Base-by-base conservation (phyloP, 2,888 invertebrate species). In the Nephrotoma appendiculata region DNA sequence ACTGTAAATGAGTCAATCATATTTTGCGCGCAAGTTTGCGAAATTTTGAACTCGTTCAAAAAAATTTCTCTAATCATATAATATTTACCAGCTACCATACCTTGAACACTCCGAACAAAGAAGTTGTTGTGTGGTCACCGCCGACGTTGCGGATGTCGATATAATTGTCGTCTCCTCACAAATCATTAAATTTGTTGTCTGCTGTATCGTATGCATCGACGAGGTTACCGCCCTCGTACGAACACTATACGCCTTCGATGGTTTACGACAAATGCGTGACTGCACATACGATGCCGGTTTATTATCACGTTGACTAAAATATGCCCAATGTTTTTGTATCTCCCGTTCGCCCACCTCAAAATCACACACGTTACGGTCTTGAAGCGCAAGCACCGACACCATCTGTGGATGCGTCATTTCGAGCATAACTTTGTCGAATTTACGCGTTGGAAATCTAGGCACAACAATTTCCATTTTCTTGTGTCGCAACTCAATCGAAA, bases 401-500 rank as follows among this genome's bases (percentile, higher is more conserved):
- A n/a, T 9, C 9, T 42, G 44, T 19, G n/a, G 85, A 11, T 45
- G 85, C 5, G 5, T 5, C 44, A 44, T 19, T 2, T 85, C 19
- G 19, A 44, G 2, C 44, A 85, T n/a, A 85, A 85, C 44, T 45
- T 85, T 85, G 31, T 85, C 85, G 19, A 85, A 85, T 85, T 85
- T 85, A 45, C 85, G 42, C 45, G 85, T 19, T 3, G 44, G 85
- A 19, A 85, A 85, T 85, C 45, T 85, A 9, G 85, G 85, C 44
- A 85, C 42, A 44, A 85, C 11, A 19, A 85, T 88, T 88, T 90
- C 91, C 91, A 91, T 91, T 87, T 89, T 90, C 87, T 90, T 91
- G 88, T 91, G 91, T 3, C 94, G 92, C 92, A 95, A 92, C 87
- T 95, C 92, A 87, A 95, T 91, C 11, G 95, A 94, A 89, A 95